Evolutionary conservation across 2,797 vertebrate genomes (phyloP), one percentile per base, ranked within the genome.

Genomic region (Gastrophryne carolinensis): DNA sequence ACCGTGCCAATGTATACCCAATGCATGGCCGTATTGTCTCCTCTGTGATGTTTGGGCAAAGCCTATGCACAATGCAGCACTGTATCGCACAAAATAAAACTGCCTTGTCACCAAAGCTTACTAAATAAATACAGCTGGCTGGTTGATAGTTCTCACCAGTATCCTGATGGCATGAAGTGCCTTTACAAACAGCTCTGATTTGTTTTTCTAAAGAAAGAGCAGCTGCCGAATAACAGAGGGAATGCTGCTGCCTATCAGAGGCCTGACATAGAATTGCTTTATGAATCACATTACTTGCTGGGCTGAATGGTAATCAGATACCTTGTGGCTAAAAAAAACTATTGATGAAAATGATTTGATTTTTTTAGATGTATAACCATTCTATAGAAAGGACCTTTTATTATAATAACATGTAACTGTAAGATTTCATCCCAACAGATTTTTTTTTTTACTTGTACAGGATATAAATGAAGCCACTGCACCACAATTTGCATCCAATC

Each of bases 201-300:
- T 77, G 19, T 73, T 52, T 72, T 68, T 32, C 58, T 80, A 80
- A 81, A 63, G 12, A 60, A 66, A 39, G 67, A 72, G 8, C 74
- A 77, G 67, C 67, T 77, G 66, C n/a, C 11, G 27, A 71, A 47
- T 56, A 61, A 30, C 27, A 52, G 17, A 62, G 26, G 35, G 37
- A 74, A 49, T 50, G 21, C 19, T 17, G 7, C 10, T 50, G 72
- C 49, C 47, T 21, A 30, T 69, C 34, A 41, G 32, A 62, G 47
- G 61, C 30, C 29, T 70, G 58, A 49, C 74, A 71, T 49, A 12
- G 27, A 47, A 26, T 49, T 39, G 32, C 49, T 41, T 35, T 34
- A 61, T 26, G 32, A 44, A 44, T 41, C 34, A 2, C 41, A 29
- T 35, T 6, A 32, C 54, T 49, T 9, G 21, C 29, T 44, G 23